phyloP scores from a whole-genome alignment of 2,888 invertebrate species.

The Tetropium fuscum region DNA sequence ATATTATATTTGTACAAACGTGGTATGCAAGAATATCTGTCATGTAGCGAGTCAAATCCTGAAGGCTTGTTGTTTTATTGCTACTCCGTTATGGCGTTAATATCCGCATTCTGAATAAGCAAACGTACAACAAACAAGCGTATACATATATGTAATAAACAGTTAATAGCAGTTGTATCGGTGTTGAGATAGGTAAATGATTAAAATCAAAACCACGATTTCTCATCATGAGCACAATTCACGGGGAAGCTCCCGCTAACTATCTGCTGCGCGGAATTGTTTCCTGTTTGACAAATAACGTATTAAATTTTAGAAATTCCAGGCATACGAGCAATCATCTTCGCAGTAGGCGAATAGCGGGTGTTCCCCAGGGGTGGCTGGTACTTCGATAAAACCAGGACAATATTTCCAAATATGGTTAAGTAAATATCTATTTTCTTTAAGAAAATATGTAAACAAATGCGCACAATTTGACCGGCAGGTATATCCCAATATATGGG shows the following conservation, averaged over 20 bases:
- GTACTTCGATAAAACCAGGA: no score
- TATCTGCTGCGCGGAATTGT: slow-evolving; percentile 8
- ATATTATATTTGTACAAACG: no score
- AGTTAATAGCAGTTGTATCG: slow-evolving; percentile 1
- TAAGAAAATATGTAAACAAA: no score
- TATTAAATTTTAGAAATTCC: slow-evolving; percentile 34
- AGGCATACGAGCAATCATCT: slow-evolving; percentile 22
- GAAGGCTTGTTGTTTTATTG: neutral
- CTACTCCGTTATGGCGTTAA: neutral
- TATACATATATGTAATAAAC: neutral
- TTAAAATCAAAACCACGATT: slow-evolving; percentile 5
- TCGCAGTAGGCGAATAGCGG: slow-evolving; percentile 2
- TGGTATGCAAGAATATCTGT: neutral
- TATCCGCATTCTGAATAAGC: neutral
- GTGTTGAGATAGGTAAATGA: neutral
- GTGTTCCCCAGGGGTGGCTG: neutral
- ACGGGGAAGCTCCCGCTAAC: neutral
- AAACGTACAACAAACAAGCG: neutral
- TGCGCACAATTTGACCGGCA: no score
- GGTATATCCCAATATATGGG: no score
- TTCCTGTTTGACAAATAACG: slow-evolving; percentile 28
- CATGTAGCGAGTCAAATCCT: no score
- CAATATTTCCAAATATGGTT: neutral
- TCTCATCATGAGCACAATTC: slow-evolving; percentile 4
- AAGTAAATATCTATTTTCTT: no score